These are phyloP conservation scores for Eueides isabella DNA, from an alignment of 1,140 invertebrate species.

Conservation along the genomic window DNA sequence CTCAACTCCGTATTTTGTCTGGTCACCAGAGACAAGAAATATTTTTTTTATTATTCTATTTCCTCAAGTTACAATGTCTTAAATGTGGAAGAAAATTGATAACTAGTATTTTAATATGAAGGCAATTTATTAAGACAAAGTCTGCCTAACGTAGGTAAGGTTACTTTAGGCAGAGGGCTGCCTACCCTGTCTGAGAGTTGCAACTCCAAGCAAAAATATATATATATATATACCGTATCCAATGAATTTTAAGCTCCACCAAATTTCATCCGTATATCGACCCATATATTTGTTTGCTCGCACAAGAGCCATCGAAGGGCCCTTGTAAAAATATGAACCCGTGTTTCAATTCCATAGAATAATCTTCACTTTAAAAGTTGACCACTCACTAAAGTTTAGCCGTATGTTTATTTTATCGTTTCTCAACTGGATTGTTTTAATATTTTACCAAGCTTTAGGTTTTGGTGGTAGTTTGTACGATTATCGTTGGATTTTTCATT, in stretches of 20 bases:
- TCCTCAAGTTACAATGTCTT: too few species aligned
- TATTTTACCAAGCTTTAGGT: not conserved
- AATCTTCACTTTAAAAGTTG: constrained; percentile 22
- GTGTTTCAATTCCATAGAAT: constrained; percentile 56
- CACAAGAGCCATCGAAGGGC: constrained; percentile 34
- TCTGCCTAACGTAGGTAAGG: too few species aligned
- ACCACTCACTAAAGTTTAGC: not conserved
- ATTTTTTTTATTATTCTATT: too few species aligned
- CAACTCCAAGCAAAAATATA: too few species aligned
- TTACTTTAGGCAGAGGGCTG: too few species aligned
- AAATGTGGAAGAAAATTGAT: too few species aligned
- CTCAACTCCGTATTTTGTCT: too few species aligned
- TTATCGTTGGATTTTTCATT: not conserved
- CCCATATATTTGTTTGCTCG: constrained; percentile 53
- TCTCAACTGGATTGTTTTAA: not conserved
- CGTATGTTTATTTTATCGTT: constrained; percentile 8
- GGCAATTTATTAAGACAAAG: too few species aligned
- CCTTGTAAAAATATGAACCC: constrained; percentile 47
- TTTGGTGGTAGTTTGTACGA: not conserved
- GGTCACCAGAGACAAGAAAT: too few species aligned
- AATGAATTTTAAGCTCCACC: constrained; percentile 22
- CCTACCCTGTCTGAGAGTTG: too few species aligned
- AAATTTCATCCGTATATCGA: constrained; percentile 40
- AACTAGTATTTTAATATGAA: too few species aligned
- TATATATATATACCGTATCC: constrained; percentile 7